Evolutionary conservation across 2,113 vertebrate species (phyloP).

Genomic region (Kobus ellipsiprymnus): DNA sequence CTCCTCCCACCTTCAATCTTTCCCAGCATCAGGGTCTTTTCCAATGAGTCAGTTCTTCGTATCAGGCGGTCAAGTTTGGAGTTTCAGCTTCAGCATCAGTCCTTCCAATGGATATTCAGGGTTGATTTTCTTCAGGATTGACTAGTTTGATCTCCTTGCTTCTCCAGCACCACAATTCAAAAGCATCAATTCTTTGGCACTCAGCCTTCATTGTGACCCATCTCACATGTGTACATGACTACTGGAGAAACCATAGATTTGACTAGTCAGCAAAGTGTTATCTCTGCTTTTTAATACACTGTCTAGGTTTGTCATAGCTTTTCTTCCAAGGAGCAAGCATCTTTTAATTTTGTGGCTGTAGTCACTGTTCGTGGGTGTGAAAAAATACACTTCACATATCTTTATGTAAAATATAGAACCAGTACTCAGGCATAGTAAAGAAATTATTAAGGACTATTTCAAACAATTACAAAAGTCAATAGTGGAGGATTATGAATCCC

Average conservation of each 20-base stretch:
- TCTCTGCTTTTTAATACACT: neutral
- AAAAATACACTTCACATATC: neutral
- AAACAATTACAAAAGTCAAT: neutral
- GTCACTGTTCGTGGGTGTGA: neutral
- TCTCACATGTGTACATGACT: neutral
- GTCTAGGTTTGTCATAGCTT: neutral
- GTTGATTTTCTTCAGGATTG: neutral
- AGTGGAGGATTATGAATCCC: neutral
- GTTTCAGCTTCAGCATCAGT: neutral
- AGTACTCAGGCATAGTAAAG: neutral
- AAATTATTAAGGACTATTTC: neutral
- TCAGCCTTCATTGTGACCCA: neutral
- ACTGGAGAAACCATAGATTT: neutral
- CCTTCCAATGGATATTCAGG: neutral
- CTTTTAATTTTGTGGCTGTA: neutral
- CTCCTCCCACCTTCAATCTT: neutral
- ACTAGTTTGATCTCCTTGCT: neutral
- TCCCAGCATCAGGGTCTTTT: neutral
- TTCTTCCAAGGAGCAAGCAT: neutral
- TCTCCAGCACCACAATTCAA: neutral
- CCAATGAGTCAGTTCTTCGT: neutral
- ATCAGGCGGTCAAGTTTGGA: neutral
- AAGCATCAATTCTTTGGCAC: neutral
- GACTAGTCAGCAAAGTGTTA: neutral
- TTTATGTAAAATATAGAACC: neutral